A percentile compares a stretch with the other conserved stretches of the same genome.
phyloP scores from a whole-genome alignment of 2,888 invertebrate species.

The Strigamia transsilvanica region DNA sequence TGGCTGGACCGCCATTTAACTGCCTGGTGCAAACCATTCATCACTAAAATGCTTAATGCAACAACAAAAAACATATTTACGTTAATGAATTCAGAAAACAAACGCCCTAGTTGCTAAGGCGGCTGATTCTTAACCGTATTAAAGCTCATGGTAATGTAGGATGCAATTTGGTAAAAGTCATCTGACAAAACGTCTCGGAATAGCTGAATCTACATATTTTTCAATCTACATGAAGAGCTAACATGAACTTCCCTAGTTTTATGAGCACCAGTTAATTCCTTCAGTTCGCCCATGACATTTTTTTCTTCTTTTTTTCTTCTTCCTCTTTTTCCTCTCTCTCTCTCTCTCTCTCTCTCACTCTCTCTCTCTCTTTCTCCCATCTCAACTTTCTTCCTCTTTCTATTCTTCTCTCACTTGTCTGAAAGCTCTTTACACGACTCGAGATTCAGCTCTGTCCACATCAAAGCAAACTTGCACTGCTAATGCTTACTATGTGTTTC shows the following conservation, averaged over 20 bases:
- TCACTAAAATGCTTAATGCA: conserved; percentile 25
- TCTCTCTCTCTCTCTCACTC: no score
- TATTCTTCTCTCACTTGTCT: conserved; percentile 5
- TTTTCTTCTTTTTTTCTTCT: not conserved
- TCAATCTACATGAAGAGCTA: conserved; percentile 28
- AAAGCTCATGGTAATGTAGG: not conserved
- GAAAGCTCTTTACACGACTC: conserved; percentile 35
- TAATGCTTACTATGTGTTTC: conserved; percentile 36
- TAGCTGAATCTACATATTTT: conserved; percentile 31
- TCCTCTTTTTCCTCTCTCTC: not conserved
- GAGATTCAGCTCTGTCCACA: conserved; percentile 16
- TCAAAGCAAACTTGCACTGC: conserved; percentile 35
- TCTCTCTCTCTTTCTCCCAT: not conserved
- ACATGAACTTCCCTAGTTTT: conserved; percentile 36
- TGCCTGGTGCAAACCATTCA: not conserved
- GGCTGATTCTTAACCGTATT: not conserved
- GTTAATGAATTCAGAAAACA: conserved; percentile 24
- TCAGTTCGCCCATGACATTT: conserved; percentile 7
- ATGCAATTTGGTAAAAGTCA: conserved; percentile 30
- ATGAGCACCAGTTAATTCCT: conserved; percentile 30
- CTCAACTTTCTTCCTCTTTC: conserved; percentile 2
- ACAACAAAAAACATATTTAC: conserved; percentile 17
- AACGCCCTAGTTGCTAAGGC: conserved; percentile 1
- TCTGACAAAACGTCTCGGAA: conserved; percentile 16
- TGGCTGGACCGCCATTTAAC: not conserved